These are phyloP conservation scores for Anarrhichthys ocellatus DNA, from an alignment of 2,113 vertebrate genomes.

Conservation along the genomic window DNA sequence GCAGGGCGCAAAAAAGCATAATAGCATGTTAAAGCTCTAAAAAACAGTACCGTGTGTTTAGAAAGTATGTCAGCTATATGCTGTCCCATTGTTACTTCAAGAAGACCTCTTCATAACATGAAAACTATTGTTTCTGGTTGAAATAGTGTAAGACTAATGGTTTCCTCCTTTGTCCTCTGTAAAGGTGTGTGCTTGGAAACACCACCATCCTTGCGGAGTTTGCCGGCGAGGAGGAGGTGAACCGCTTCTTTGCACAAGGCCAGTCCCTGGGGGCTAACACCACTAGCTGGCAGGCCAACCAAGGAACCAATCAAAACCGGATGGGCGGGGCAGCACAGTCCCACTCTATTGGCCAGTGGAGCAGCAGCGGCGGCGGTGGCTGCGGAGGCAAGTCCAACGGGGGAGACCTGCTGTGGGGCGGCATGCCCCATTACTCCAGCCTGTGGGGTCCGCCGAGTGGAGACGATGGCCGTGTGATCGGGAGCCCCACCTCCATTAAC, in stretches of 20 bases:
- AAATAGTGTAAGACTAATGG: not conserved
- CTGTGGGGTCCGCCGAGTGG: slow-evolving; percentile 94
- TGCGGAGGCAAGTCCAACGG: slow-evolving; percentile 82
- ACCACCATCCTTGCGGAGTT: slow-evolving; percentile 99
- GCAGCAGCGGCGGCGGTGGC: slow-evolving; percentile 80
- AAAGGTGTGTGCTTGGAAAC: slow-evolving; percentile 98
- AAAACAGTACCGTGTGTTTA: not conserved
- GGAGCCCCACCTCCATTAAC: slow-evolving; percentile 94
- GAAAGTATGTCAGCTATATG: not conserved
- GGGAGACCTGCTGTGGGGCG: slow-evolving; percentile 94
- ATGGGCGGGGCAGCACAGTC: slow-evolving; percentile 87
- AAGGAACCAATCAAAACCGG: slow-evolving; percentile 88
- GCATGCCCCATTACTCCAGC: slow-evolving; percentile 96
- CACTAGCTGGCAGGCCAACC: slow-evolving; percentile 96
- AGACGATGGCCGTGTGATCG: slow-evolving; percentile 92
- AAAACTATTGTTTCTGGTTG: not conserved
- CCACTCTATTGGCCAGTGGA: slow-evolving; percentile 93
- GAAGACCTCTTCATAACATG: not conserved
- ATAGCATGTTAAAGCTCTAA: not conserved
- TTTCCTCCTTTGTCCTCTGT: not conserved
- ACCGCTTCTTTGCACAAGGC: slow-evolving; percentile 97
- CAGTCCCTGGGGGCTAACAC: slow-evolving; percentile 92
- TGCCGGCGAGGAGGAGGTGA: slow-evolving; percentile 97
- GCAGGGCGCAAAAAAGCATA: not conserved
- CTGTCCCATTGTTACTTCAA: not conserved